A percentile compares a stretch with the other conserved stretches of the same genome.
Conservation (phyloP, 2,113 vertebrate genomes). For the Macquaria ambigua region DNA sequence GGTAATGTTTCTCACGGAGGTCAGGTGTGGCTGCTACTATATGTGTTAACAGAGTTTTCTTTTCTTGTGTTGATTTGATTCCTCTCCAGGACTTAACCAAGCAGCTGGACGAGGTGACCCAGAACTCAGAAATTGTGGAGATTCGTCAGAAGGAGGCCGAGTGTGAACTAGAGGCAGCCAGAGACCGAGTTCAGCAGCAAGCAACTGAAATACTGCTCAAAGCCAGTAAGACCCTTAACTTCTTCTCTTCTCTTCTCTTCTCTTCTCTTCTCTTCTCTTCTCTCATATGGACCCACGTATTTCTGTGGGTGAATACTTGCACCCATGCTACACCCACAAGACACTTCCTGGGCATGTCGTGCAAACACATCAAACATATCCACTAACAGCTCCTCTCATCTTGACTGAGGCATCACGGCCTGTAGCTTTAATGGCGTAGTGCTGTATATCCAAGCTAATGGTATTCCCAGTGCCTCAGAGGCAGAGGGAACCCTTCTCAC, state of each 20-base stretch:
- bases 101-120: slow-evolving; percentile 95
- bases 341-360: slow-evolving; percentile 1
- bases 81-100: slow-evolving; percentile 91
- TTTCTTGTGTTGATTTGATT: slow-evolving; percentile 7
- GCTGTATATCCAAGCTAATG: slow-evolving; percentile 32
- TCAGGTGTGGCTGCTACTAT: background rate
- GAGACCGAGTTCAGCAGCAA: slow-evolving; percentile 95
- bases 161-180: slow-evolving; percentile 94
- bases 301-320: background rate
- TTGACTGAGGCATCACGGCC: slow-evolving; percentile 3
- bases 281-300: background rate
- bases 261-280: background rate
- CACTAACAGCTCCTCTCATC: slow-evolving; percentile 19
- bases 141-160: slow-evolving; percentile 97
- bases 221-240: slow-evolving; percentile 90
- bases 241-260: background rate
- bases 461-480: background rate
- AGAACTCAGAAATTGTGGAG: slow-evolving; percentile 93
- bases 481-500: slow-evolving; percentile 15
- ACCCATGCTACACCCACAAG: background rate
- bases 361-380: slow-evolving; percentile 35
- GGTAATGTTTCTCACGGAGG: background rate
- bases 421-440: slow-evolving; percentile 23
- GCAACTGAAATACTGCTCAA: slow-evolving; percentile 97
- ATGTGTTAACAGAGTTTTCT: background rate